Evolutionary conservation across 2,797 vertebrate species (phyloP), one percentile per base, ranked within the genome.

Genomic region (Tenualosa ilisha): DNA sequence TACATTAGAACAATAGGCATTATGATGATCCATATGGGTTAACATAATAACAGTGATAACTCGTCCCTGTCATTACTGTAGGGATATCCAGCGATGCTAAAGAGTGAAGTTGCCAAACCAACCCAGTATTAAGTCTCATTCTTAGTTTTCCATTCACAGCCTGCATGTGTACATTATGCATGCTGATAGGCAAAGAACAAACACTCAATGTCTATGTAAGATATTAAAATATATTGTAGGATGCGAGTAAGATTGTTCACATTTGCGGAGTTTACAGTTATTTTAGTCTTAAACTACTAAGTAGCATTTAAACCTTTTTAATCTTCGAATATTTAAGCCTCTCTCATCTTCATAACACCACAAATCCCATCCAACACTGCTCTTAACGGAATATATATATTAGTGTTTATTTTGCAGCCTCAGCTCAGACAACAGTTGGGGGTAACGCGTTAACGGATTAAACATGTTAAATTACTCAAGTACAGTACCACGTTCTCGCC

Each of bases 401-500:
- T 75, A 40, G 3, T 22, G 40, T 15, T 8, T 6, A 79, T 79
- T 20, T 46, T 79, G 72, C 37, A 46, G 8, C 37, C 17, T 46
- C 37, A 43, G 72, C 15, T 79, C 17, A 79, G 40, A 46, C 68
- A 75, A 43, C 17, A 46, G 72, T 40, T 20, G 72, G 17, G 37
- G 59, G 24, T 24, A 82, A 86, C 40, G 54, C 53, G 26, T 90
- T 90, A 90, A 89, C 83, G 84, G 88, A 91, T 91, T 91, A 91
- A 46, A 56, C 81, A 72, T 81, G 22, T 86, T 85, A 86, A 88
- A 89, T 84, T 81, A 84, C 26, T 20, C 53, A 81, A 85, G 83
- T 22, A 81, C 75, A 85, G 43, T 86, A 13, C 87, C 68, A 82
- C 68, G 81, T 91, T 91, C 91, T 91, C 89, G 40, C 90, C 90